Evolutionary conservation across 1,140 invertebrate genomes (phyloP), one percentile per base, ranked within the genome.

Genomic region (Theocolax elegans): DNA sequence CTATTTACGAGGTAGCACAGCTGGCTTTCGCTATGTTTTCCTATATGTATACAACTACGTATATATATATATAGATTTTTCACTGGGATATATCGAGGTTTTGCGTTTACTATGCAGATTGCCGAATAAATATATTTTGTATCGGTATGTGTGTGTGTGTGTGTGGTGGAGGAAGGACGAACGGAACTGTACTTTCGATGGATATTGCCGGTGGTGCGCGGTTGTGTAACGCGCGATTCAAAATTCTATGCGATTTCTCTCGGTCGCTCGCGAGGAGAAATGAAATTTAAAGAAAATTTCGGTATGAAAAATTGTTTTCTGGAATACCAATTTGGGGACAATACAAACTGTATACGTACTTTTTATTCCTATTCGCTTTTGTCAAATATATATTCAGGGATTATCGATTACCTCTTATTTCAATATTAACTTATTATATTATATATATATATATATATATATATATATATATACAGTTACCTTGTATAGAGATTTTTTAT

Each of bases 71-170:
- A 3, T 44, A 8, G 7, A 44, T 17, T 13, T 15, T 35, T 35
- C 15, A 9, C 15, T 17, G 3, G 42, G 3, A 15, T 15, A 17
- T 17, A 13, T 15, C 42, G 12, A n/a, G 15, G n/a, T 27, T 51
- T 13, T 51, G 12, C 27, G 29, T 42, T 62, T 62, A 29, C 59
- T 62, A 62, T 62, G 59, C 59, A 62, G 40, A 46, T 46, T 46
- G 59, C 4, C 12, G 42, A 46, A 48, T 48, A 62, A 62, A 62
- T 44, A 44, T 62, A 46, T 62, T 62, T 23, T 62, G 59, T 62
- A 62, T 62, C 23, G 59, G 8, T 15, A 29, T 8, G n/a, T 53
- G 13, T 27, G 23, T 4, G n/a, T n/a, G n/a, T n/a, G n/a, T n/a
- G n/a, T n/a, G n/a, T n/a, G n/a, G n/a, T n/a, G n/a, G n/a, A n/a